Evolutionary conservation across 1,140 invertebrate genomes (phyloP), one percentile per base, ranked within the genome.

Genomic region (Cyclina sinensis): DNA sequence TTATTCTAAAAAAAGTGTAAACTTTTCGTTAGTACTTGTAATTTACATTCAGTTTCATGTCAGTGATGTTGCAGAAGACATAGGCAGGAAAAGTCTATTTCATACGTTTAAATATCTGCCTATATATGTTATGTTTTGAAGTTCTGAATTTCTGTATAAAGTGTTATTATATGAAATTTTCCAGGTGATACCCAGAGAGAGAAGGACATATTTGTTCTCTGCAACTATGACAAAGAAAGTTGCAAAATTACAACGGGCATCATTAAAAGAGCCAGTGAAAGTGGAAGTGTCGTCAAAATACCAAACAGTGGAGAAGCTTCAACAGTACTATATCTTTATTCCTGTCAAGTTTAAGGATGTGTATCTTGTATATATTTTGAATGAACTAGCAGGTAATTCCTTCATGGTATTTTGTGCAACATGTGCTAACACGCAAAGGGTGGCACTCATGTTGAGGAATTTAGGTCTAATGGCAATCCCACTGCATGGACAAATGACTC

Each of bases 141-240:
- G n/a, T n/a, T n/a, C n/a, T n/a, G n/a, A n/a, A n/a, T n/a, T n/a
- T n/a, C n/a, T n/a, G n/a, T n/a, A n/a, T n/a, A n/a, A n/a, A n/a
- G n/a, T n/a, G n/a, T n/a, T n/a, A n/a, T n/a, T n/a, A n/a, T n/a
- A n/a, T n/a, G n/a, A n/a, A n/a, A n/a, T n/a, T n/a, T n/a, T 86
- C 65, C 85, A 87, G 85, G 86, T 98, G 12, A 98, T 99, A 89
- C 99, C 99, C 0, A 96, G 97, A 57, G 98, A 99, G 92, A 96
- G 98, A 27, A 96, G 97, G 81, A 99, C 99, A 0, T 98, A 97
- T 91, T 94, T 99, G 35, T 99, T 99, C 96, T 99, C 99, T 1
- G 99, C 99, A 2, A 99, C 99, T 27, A 99, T 99, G 99, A 99
- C 99, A 0, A 99, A 99, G 94, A 99, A 99, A 96, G 95, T 95